Evolutionary conservation across 2,888 invertebrate genomes (phyloP), one percentile per base, ranked within the genome.

Genomic region (Tridacna gigas): DNA sequence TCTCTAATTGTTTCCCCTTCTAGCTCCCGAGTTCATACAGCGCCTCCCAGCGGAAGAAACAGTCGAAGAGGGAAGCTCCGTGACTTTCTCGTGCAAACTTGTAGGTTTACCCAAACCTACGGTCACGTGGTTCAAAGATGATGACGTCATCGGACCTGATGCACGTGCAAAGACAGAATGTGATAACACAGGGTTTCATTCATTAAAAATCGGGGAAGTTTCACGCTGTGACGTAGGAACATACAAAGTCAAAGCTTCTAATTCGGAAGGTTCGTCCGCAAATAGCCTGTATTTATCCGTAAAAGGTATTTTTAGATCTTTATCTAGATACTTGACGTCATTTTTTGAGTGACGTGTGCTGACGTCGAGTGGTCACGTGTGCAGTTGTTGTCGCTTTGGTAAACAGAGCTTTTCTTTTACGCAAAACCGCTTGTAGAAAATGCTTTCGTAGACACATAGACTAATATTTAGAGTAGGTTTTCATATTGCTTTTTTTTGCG

Each of bases 151-250:
- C 28, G 78, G 84, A 28, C 81, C 89, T 73, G 87, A 90, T 61
- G 69, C 88, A 9, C 88, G 91, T 25, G 89, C 91, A 25, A 83
- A 82, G 56, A 77, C 89, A 22, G 90, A 90, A 48, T 74, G 77
- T 26, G 82, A 81, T 28, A 91, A 90, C 51, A 84, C 80, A 25
- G 92, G 92, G 12, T 77, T 86, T 51, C 90, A 89, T 83, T 83
- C 83, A 22, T 86, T 93, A 22, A 86, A 85, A 45, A 83, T 92
- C n/a, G 77, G 86, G 63, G 88, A 89, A 26, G 89, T 92, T 48
- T 91, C 89, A 79, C 91, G 91, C 71, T 90, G 90, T 13, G 93
- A 93, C 85, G 92, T 91, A 80, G 93, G 92, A 12, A 89, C 90
- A 12, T 92, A 92, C 84, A 88, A 89, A 77, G 90, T 91, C 74